These are phyloP conservation scores for Pseudorectes ferrugineus DNA, from an alignment of 2,113 vertebrate genomes.

Conservation along the genomic window DNA sequence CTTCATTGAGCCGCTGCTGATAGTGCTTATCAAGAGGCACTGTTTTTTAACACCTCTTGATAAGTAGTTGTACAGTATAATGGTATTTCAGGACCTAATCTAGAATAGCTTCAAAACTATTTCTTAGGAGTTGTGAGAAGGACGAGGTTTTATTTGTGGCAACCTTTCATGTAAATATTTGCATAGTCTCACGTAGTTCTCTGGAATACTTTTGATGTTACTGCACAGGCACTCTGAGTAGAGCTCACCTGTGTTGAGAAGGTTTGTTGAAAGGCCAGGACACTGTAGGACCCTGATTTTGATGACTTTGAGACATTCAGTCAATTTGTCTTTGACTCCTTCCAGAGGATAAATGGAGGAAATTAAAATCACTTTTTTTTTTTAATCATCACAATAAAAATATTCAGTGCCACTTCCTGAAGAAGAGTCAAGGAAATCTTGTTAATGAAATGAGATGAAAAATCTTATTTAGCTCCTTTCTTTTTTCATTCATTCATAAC, in stretches of 20 bases:
- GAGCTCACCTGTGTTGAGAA: background rate
- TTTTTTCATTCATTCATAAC: background rate
- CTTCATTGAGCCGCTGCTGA: background rate
- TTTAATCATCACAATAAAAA: background rate
- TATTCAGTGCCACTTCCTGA: background rate
- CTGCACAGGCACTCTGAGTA: rapidly evolving
- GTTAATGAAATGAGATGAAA: background rate
- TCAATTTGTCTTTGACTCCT: background rate
- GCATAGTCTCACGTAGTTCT: background rate
- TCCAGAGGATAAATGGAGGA: background rate
- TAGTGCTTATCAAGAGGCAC: background rate
- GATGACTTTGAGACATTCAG: background rate
- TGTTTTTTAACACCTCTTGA: background rate
- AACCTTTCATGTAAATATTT: background rate
- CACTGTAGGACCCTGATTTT: background rate
- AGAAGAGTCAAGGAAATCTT: background rate
- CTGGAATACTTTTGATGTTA: background rate
- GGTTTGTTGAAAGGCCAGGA: background rate
- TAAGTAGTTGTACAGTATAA: background rate
- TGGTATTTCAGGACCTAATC: background rate
- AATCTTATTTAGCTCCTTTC: background rate
- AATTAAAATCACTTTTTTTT: background rate
- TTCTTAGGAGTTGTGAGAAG: background rate
- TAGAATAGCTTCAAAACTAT: background rate
- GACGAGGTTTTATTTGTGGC: background rate